Base-by-base conservation (phyloP, 2,888 invertebrate species). In the Saturnia japonica region DNA sequence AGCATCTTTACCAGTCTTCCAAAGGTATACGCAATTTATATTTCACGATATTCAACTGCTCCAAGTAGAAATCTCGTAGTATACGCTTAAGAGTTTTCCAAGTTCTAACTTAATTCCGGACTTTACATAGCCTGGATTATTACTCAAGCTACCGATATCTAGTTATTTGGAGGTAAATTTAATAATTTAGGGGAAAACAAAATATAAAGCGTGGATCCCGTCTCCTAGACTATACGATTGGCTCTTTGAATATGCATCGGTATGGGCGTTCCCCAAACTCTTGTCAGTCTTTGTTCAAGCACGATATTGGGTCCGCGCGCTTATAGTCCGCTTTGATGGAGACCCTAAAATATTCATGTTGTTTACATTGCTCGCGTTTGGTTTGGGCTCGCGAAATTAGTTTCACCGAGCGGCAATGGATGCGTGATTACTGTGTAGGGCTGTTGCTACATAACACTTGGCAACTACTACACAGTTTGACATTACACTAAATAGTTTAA, bases 271-370 rank as follows among this genome's bases (percentile, higher is more conserved):
- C 81, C 85, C 87, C 86, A 88, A 93, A 93, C 93, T 93, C 93
- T 91, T 92, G 93, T 93, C 91, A 90, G 90, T 90, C 92, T 92
- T 92, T 93, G 92, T 92, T 90, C 88, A 90, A 80, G 75, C 82
- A 83, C 91, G 88, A 91, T 92, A 93, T 92, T 93, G 93, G 92
- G 88, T 90, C 87, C 88, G 79, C 74, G 72, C 87, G 86, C 85
- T 85, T 88, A 88, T 87, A 88, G 87, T 81, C 80, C 86, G 84
- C 89, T 88, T 88, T 88, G 90, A 89, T 88, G 87, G 75, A 70
- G 69, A 82, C 82, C 80, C 82, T 81, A 82, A 86, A 86, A 88
- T 83, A 85, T 85, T 82, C 82, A 80, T 80, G 79, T 80, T 84
- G 85, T 85, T 85, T 84, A 82, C 79, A 80, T 71, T 72, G 73